Conservation (phyloP, 2,113 vertebrate species). For the Carassius carassius region DNA sequence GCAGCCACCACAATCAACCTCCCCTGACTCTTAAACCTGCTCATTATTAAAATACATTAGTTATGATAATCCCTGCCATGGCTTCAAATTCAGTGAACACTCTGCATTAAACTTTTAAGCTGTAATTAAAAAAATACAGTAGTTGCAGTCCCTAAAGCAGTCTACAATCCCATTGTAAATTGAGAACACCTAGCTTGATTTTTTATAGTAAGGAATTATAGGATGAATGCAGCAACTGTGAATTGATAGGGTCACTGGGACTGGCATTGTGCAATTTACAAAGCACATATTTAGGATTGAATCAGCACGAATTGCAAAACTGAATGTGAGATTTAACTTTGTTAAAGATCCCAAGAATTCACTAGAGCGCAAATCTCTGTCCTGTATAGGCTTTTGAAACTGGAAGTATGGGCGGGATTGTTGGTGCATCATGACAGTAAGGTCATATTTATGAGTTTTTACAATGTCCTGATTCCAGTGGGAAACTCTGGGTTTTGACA, state of each 20-base stretch:
- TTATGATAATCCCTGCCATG: conserved; percentile 67
- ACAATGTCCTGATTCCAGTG: not conserved
- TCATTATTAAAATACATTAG: conserved; percentile 70
- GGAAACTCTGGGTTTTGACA: not conserved
- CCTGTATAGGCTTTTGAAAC: not conserved
- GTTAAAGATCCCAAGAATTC: not conserved
- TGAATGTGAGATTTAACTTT: conserved; percentile 62
- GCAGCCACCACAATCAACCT: conserved; percentile 51
- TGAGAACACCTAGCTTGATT: conserved; percentile 73
- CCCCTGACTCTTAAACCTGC: conserved; percentile 36
- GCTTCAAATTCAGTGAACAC: conserved; percentile 60
- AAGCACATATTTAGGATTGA: conserved; percentile 53
- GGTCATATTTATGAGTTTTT: not conserved
- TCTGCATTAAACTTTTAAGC: conserved; percentile 70
- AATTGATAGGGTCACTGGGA: conserved; percentile 63
- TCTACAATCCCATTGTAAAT: conserved; percentile 72
- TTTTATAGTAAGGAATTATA: conserved; percentile 74
- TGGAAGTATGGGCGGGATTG: not conserved
- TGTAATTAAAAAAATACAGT: conserved; percentile 67
- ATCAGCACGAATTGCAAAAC: conserved; percentile 52
- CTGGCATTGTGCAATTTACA: conserved; percentile 62
- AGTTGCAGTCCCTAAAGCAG: conserved; percentile 51
- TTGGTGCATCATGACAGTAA: not conserved
- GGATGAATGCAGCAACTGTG: conserved; percentile 72
- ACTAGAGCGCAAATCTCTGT: not conserved